A percentile compares a stretch with the other conserved stretches of the same genome.
Evolutionary conservation across 2,113 vertebrate genomes (phyloP).

Genomic region (Cinclus cinclus): DNA sequence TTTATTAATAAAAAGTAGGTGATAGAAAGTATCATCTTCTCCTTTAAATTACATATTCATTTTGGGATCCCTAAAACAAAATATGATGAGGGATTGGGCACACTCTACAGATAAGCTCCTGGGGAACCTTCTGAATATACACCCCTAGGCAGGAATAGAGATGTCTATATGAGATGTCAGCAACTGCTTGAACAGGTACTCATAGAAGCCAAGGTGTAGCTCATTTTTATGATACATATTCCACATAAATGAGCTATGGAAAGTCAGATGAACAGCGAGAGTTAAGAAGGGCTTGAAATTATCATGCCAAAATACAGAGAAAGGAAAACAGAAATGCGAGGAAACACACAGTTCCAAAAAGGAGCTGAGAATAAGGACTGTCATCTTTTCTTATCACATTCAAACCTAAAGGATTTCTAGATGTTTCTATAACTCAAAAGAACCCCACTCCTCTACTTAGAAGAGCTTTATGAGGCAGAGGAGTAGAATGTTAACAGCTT

Average conservation of each 20-base stretch:
- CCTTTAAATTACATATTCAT: background rate
- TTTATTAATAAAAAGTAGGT: background rate
- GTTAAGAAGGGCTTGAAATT: background rate
- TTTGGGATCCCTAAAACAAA: background rate
- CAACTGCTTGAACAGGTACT: background rate
- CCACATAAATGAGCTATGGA: background rate
- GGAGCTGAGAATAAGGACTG: background rate
- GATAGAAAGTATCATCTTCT: background rate
- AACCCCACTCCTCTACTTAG: background rate
- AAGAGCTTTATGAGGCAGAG: constrained; percentile 13
- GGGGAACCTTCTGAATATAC: background rate
- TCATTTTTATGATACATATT: background rate
- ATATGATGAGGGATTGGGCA: background rate
- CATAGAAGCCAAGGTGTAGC: background rate
- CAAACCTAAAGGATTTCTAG: background rate
- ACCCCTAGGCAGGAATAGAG: background rate
- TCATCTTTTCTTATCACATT: background rate
- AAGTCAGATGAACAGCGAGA: background rate
- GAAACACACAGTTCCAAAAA: background rate
- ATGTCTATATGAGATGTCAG: background rate
- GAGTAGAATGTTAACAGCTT: constrained; percentile 26
- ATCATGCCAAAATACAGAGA: background rate
- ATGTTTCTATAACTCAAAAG: background rate
- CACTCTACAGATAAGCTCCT: background rate
- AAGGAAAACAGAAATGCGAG: background rate